Evolutionary conservation across 2,113 vertebrate genomes (phyloP), one percentile per base, ranked within the genome.

Genomic region (Rynchops niger): DNA sequence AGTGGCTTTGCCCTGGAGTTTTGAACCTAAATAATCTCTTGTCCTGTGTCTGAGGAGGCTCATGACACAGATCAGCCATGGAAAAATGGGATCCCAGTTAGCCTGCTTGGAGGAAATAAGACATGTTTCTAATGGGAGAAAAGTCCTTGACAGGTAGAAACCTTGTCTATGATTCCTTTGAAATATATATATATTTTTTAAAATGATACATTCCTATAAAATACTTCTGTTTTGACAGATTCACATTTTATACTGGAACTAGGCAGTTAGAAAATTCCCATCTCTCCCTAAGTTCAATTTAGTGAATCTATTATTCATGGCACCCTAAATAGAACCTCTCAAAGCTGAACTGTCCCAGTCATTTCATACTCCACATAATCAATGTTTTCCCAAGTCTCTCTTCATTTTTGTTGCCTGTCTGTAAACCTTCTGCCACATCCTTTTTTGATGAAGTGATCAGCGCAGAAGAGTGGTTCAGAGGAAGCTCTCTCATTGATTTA

Each of bases 391-490:
- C 63, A 93, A 88, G 55, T 10, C 42, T 73, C 69, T 69, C 36
- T 79, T 89, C 15, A 63, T 94, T 90, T 86, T 56, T 84, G 27
- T 74, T 88, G 32, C 79, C 53, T 94, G 50, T 74, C 79, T 90
- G 61, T 87, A 86, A 95, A 73, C 83, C 16, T 53, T 72, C 63
- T 81, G 55, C 62, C 40, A 55, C 59, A 45, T 92, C 32, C 47
- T n/a, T 88, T 86, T 94, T 65, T 84, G 81, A 89, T 89, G 69
- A 93, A 87, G 63, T 72, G 49, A 91, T 94, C 76, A 92, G 76
- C 1, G 1, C 21, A 53, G 72, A 94, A 38, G 43, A 82, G 77
- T n/a, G 11, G 40, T 91, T 95, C 61, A 62, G 66, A 79, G 61
- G 61, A 93, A 88, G 58, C 13, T 63, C 34, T 88, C 21, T 69